These are phyloP conservation scores for Choristoneura rosaceana DNA, from an alignment of 2,888 invertebrate genomes.

Conservation along the genomic window DNA sequence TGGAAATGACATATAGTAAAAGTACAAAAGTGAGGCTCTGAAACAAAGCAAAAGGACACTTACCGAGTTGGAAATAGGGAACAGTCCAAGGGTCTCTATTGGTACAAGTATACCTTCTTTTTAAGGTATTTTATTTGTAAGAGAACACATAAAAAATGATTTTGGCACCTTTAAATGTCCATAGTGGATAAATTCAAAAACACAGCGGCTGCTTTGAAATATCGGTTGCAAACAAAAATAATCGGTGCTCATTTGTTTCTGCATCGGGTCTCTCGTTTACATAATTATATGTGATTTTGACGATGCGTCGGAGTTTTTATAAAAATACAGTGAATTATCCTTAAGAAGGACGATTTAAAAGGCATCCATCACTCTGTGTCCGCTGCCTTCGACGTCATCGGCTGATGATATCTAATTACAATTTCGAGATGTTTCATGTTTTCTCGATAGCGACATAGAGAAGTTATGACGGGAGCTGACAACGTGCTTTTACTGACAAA, in stretches of 20 bases:
- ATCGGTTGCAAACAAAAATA: conserved; percentile 49
- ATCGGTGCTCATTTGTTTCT: conserved; percentile 45
- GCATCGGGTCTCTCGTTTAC: conserved; percentile 42
- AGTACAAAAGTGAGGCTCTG: not conserved
- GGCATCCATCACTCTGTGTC: conserved; percentile 45
- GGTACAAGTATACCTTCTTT: too few species aligned
- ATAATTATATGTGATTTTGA: conserved; percentile 46
- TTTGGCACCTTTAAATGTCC: conserved; percentile 18
- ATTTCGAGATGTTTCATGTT: conserved; percentile 17
- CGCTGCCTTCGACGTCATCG: conserved; percentile 29
- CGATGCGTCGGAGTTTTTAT: conserved; percentile 24
- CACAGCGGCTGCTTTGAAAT: conserved; percentile 44
- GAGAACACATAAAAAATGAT: conserved; percentile 7
- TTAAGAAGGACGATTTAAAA: conserved; percentile 47
- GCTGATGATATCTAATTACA: conserved; percentile 16
- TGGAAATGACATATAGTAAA: not conserved
- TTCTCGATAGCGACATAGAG: conserved; percentile 4
- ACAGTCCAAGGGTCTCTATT: not conserved
- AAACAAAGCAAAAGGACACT: not conserved
- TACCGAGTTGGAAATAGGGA: not conserved
- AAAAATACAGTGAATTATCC: conserved; percentile 31
- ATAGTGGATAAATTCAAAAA: not conserved
- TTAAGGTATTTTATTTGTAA: not conserved
- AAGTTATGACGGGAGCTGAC: too few species aligned
- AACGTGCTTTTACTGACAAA: too few species aligned